Evolutionary conservation across 30 jellyfish, hydroid and myxozoan genomes (phyloP), one percentile per base, ranked within the genome.

Genomic region (Chrysaora quinquecirrha): DNA sequence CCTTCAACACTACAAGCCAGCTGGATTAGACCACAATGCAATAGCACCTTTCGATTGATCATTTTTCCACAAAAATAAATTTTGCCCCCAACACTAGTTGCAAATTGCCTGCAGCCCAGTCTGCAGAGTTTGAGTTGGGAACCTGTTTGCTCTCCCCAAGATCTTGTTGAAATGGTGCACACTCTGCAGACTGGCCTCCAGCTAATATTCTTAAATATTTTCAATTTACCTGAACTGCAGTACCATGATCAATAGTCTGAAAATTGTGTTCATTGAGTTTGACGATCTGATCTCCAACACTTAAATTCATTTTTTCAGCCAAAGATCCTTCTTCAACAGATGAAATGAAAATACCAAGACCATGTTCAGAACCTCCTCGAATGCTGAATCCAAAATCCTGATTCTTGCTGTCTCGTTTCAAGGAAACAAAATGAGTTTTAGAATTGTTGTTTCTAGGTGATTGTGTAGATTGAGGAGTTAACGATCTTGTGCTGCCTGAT

Each of bases 311-410:
- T n/a, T 73, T 71, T 18, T 75, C 89, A 0, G 98, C 98, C 67
- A 72, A 77, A 24, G 98, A 86, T 21, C 86, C 95, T 28, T 48
- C 89, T 27, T 82, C 91, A 11, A 93, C 89, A 18, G 84, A 52
- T 1, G 97, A 86, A 20, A 93, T 73, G 68, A 73, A 93, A 7
- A 87, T 93, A 16, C 98, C 97, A 22, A 88, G 86, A 25, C 98
- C 98, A 75, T 86, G 96, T 35, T 93, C 98, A 7, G 77, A 80
- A 48, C 98, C 98, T 0, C 98, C 98, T 43, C 98, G 71, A 49
- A 93, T 87, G 60, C 98, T 86, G 69, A 93, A 87, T 16, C 98
- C 98, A 87, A 93, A 93, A 0, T 96, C 98, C 49, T 52, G 24
- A 18, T 80, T 54, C 29, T 67, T 67, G 3, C 71, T 31, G 27